phyloP scores from a whole-genome alignment of 1,140 invertebrate genomes.

The Diorhabda sublineata region DNA sequence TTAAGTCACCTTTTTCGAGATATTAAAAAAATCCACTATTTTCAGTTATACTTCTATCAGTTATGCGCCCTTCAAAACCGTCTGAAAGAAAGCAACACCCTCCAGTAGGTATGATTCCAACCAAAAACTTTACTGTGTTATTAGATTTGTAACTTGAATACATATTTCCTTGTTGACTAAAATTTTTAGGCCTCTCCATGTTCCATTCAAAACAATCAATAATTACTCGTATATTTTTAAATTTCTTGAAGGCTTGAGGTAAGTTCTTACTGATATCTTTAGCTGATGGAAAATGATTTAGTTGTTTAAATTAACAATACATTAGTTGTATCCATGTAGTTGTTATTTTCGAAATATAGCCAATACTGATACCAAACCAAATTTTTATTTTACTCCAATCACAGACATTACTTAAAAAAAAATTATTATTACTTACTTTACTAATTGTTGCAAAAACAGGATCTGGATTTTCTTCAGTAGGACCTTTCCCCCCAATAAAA shows the following conservation, averaged over 20 bases:
- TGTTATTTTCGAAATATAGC: constrained; percentile 10
- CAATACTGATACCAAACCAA: too few species aligned
- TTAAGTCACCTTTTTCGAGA: not conserved
- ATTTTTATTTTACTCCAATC: too few species aligned
- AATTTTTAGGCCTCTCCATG: too few species aligned
- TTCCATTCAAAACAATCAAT: not conserved
- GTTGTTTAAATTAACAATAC: constrained; percentile 12
- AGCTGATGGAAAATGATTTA: constrained; percentile 10
- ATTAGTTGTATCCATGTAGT: constrained; percentile 9
- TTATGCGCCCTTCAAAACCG: not conserved
- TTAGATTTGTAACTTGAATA: not conserved
- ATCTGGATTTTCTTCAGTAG: too few species aligned
- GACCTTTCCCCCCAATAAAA: too few species aligned
- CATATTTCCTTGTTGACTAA: too few species aligned
- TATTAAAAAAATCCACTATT: not conserved
- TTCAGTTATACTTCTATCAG: not conserved
- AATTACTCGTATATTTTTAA: not conserved
- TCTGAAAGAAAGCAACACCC: not conserved
- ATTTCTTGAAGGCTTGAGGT: constrained; percentile 4
- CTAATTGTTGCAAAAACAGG: too few species aligned
- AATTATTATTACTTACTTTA: too few species aligned
- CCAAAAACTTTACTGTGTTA: not conserved
- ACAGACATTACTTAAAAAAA: too few species aligned
- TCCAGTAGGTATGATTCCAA: constrained; percentile 1
- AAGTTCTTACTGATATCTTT: constrained; percentile 5